Base-by-base conservation (phyloP, 2,113 vertebrate genomes). In the Anser cygnoides region DNA sequence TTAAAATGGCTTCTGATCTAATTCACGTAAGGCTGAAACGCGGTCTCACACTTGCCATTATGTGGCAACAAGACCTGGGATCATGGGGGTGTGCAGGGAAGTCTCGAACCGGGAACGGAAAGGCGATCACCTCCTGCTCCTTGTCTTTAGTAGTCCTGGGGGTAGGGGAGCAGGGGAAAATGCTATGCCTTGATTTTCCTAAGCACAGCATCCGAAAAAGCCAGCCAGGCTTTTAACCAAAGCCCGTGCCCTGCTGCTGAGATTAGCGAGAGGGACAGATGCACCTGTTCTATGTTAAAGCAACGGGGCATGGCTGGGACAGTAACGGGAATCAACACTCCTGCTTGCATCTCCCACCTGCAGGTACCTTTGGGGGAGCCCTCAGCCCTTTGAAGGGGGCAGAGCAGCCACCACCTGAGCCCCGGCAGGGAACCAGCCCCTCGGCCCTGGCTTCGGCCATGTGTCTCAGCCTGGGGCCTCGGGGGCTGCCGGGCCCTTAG, bases 1-100 rank as follows among this genome's bases (percentile, higher is more conserved):
- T 84, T 95, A 89, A 97, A 97, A 96, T 97, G 96, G 95, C 93
- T 96, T 82, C 95, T 95, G 55, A 83, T 89, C 65, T 85, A 85
- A 91, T 87, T 83, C 62, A 82, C 58, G 84, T 82, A 82, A 66
- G 86, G 74, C 55, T 87, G 63, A 94, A 95, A 90, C 33, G 35
- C 58, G 43, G 63, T 88, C 59, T 92, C 31, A 50, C 44, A 52
- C 41, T 55, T 76, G 28, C 29, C 10, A 62, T 77, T 82, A 81
- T 0, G 0, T 62, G 41, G 74, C 29, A 84, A 58, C n/a, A 26
- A 92, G 78, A 92, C 22, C n/a, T 50, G 44, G 35, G 39, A 75
- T 84, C n/a, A 33, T 71, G 50, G 39, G 29, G 63, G 35, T 3
- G 1, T 11, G 54, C 13, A 19, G 70, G 68, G 35, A 87, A 44